Evolutionary conservation across 92 coral and sea anemone genomes (phyloP).

Genomic region (Actinostola sp.): DNA sequence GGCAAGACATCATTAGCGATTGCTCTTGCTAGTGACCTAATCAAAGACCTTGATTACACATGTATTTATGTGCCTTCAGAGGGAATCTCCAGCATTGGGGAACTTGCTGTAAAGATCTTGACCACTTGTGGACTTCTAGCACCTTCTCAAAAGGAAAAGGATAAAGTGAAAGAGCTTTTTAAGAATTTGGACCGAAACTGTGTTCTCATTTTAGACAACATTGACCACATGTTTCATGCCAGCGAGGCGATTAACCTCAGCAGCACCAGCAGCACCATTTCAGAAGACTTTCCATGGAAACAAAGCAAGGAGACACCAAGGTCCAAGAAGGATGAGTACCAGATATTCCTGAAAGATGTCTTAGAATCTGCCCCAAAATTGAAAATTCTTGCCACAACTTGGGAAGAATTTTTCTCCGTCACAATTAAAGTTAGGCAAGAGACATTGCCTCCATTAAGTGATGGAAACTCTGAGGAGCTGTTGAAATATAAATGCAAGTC

Average conservation of each 20-base stretch:
- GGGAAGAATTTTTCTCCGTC: constrained; percentile 29
- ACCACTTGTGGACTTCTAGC: constrained; percentile 26
- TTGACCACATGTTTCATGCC: constrained; percentile 37
- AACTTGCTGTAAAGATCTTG: constrained; percentile 43
- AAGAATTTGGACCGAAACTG: not conserved
- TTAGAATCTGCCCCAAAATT: constrained; percentile 19
- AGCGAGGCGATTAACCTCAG: not conserved
- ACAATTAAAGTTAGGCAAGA: constrained; percentile 8
- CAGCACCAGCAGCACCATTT: not conserved
- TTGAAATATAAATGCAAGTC: not conserved
- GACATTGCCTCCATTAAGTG: constrained; percentile 17
- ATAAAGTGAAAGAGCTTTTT: constrained; percentile 16
- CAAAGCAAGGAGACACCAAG: not conserved
- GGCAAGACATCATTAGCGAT: constrained; percentile 53
- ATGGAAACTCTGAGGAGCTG: constrained; percentile 15
- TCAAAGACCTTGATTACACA: not conserved
- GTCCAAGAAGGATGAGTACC: constrained; percentile 13
- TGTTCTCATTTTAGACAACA: constrained; percentile 45
- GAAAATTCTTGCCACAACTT: constrained; percentile 39
- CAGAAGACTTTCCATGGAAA: not conserved
- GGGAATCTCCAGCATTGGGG: constrained; percentile 14
- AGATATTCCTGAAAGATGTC: constrained; percentile 16
- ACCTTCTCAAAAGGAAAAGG: not conserved
- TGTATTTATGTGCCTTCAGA: constrained; percentile 38
- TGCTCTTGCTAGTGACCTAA: constrained; percentile 22